Percentiles rank a stretch among this genome's conserved stretches.
Conservation (phyloP, 1,140 invertebrate species). For the Eupristina koningsbergeri region DNA sequence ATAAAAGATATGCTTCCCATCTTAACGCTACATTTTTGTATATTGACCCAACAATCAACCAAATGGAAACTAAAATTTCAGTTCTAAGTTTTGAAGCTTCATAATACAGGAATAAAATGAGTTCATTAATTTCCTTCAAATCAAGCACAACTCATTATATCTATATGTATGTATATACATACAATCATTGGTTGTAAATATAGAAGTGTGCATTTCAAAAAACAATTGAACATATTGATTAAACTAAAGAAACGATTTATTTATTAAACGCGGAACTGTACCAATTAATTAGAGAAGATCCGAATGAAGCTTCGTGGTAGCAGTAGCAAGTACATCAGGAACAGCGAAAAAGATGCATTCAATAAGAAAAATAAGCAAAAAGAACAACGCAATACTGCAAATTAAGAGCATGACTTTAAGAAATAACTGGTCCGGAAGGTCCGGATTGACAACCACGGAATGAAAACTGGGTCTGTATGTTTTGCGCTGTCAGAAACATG, state of each 20-base stretch:
- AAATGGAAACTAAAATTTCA: conserved; percentile 28
- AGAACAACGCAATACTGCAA: not conserved
- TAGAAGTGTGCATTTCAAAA: not conserved
- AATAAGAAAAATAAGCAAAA: not conserved
- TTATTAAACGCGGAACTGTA: conserved; percentile 50
- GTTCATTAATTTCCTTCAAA: conserved; percentile 18
- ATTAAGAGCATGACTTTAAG: not conserved
- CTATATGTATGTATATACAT: not conserved
- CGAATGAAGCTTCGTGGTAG: not conserved
- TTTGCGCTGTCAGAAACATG: not conserved
- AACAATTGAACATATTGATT: conserved; percentile 30
- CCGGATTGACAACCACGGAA: not conserved
- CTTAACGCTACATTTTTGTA: not conserved
- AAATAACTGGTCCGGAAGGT: not conserved
- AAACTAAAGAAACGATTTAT: conserved; percentile 54
- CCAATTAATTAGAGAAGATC: conserved; percentile 55
- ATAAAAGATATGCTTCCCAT: not conserved
- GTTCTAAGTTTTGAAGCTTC: not conserved
- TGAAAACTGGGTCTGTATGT: not conserved
- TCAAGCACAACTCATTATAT: not conserved
- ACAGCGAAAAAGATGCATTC: not conserved
- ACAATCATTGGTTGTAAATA: not conserved
- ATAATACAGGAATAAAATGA: conserved; percentile 7
- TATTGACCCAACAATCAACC: conserved; percentile 17
- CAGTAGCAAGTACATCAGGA: not conserved